Percentiles rank a stretch among this genome's conserved stretches.
These are phyloP conservation scores for Harpalus rubripes DNA, from an alignment of 2,888 invertebrate species.

Conservation along the genomic window DNA sequence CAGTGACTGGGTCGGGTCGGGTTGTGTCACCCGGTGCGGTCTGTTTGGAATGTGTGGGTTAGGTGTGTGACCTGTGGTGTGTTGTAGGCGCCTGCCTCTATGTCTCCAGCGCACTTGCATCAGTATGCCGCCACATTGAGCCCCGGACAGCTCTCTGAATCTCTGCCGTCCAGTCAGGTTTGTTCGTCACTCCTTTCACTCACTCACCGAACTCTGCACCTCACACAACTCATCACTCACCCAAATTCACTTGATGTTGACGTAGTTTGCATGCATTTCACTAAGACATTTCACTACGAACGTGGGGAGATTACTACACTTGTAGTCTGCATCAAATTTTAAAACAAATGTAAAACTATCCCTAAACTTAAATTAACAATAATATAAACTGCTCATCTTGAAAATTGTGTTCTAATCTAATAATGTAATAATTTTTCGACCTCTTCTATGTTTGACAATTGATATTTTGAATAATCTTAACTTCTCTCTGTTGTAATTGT, in stretches of 20 bases:
- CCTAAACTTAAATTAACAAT: not conserved
- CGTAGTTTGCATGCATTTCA: conserved; percentile 52
- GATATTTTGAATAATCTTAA: no score
- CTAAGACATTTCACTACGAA: conserved; percentile 36
- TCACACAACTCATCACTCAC: conserved; percentile 55
- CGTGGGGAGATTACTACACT: conserved; percentile 19
- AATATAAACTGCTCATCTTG: not conserved
- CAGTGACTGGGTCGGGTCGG: conserved; percentile 32
- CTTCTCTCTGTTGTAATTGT: no score
- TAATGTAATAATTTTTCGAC: no score
- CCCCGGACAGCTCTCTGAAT: conserved; percentile 85
- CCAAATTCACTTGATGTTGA: conserved; percentile 45
- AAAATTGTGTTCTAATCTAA: no score
- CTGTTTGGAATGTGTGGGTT: conserved; percentile 55
- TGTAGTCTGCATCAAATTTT: not conserved
- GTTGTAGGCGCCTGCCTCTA: conserved; percentile 92
- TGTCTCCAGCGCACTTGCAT: conserved; percentile 92
- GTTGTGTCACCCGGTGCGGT: conserved; percentile 51
- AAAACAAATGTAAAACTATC: not conserved
- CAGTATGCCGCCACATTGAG: conserved; percentile 84
- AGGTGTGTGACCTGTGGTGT: conserved; percentile 74
- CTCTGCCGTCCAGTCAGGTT: conserved; percentile 91
- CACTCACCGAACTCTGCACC: conserved; percentile 58
- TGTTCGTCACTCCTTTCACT: conserved; percentile 70
- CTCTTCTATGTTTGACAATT: no score